Evolutionary conservation across 2,113 vertebrate species (phyloP), one percentile per base, ranked within the genome.

Genomic region (Cephalopholis sonnerati): DNA sequence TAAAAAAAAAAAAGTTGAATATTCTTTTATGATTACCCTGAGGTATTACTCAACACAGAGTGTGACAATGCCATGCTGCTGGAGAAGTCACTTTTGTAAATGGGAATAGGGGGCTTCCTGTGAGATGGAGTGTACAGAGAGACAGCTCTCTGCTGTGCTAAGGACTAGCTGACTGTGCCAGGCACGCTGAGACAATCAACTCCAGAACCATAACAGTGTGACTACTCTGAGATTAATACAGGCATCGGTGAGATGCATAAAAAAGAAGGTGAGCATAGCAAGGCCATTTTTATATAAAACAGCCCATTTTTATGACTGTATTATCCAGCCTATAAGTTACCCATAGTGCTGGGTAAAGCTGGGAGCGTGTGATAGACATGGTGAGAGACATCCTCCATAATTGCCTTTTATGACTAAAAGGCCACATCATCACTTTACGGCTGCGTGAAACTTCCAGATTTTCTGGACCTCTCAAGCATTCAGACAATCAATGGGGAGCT

Each of bases 151-250:
- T 69, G 75, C 79, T 77, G 87, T 41, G 69, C 64, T 74, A 66
- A 86, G 64, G 81, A 86, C 55, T 2, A 25, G 82, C 84, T 68
- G 79, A 80, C 87, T 85, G 85, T 83, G 76, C 64, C 65, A 69
- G 61, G 67, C 77, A 74, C 72, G 76, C 83, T 78, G 83, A 89
- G 89, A 91, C 90, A 90, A 84, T 90, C 87, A 80, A 71, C 81
- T 83, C 72, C 58, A 62, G 32, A 80, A 74, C 72, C 70, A 64
- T 58, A 81, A 87, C 82, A 74, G 73, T 75, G 77, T 76, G 83
- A 85, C 89, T 62, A 55, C 63, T 71, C 69, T 53, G 24, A 87
- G 81, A 92, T 78, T 81, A 88, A 90, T 86, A 67, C 59, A 75
- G 59, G 74, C 63, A 58, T 66, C 4, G 22, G 66, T 29, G 58